These are phyloP conservation scores for Lucifuga dentata DNA, from an alignment of 2,113 vertebrate species.

Conservation along the genomic window DNA sequence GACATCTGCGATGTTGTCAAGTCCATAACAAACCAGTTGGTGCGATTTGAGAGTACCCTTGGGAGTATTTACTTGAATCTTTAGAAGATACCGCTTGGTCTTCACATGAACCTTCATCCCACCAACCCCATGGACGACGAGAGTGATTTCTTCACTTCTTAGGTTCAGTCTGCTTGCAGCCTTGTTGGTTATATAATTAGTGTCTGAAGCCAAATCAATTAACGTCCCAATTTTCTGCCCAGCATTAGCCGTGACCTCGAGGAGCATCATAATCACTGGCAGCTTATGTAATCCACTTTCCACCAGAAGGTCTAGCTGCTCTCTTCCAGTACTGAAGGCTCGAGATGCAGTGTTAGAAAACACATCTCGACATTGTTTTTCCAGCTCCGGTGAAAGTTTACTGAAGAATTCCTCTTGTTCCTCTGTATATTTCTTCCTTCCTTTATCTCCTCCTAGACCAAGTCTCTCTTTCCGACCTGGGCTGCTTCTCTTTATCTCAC, in stretches of 20 bases:
- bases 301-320: neutral
- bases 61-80: neutral
- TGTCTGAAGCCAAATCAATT: slow-evolving; percentile 46
- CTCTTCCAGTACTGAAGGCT: neutral
- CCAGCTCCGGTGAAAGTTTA: neutral
- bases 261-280: slow-evolving; percentile 38
- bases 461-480: neutral
- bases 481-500: neutral
- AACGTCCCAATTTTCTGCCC: slow-evolving; percentile 44
- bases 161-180: slow-evolving; percentile 21
- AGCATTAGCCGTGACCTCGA: slow-evolving; percentile 47
- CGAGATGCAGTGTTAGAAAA: neutral
- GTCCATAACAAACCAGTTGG: slow-evolving; percentile 24
- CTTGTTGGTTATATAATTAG: slow-evolving; percentile 47
- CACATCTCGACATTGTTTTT: neutral
- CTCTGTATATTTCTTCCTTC: neutral
- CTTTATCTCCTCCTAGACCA: neutral
- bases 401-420: neutral
- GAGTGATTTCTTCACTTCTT: slow-evolving; percentile 16
- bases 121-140: slow-evolving; percentile 40
- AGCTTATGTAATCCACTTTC: slow-evolving; percentile 9
- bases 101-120: slow-evolving; percentile 12
- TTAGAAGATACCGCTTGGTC: too few species aligned
- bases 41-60: slow-evolving; percentile 8
- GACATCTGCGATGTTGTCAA: slow-evolving; percentile 36